Evolutionary conservation across 2,888 invertebrate genomes (phyloP), one percentile per base, ranked within the genome.

Genomic region (Lysandra bellargus): DNA sequence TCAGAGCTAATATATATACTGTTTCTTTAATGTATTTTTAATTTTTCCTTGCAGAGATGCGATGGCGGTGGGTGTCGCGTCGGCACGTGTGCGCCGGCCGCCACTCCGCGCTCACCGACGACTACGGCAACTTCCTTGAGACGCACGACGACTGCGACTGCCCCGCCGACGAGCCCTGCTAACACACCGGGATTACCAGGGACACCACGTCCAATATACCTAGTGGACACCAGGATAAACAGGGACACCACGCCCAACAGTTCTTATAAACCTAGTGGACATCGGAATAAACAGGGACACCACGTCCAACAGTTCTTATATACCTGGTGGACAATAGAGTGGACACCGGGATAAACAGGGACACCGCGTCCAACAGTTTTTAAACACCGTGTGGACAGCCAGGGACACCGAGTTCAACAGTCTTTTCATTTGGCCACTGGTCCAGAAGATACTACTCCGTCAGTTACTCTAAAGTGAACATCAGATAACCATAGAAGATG

Each of bases 111-210:
- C 91, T 94, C 75, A 95, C 95, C 9, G 95, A 95, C 91, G 95
- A 95, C 88, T 95, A 95, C 90, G 95, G 95, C 80, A 95, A 95
- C 91, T 95, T 94, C 87, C 90, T 94, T 81, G 94, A 88, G 84
- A 85, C 87, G 84, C 90, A 90, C 80, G 84, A 88, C 81, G 92
- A 92, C 89, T 93, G 93, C 91, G 93, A 93, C 89, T 93, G 94
- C 82, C 90, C 91, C 81, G 85, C 83, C 75, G 84, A 83, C 82
- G 84, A 83, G 44, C 57, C 72, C 79, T 79, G 79, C 79, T 79
- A 79, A 75, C 75, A 53, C 23, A 61, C 9, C 23, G 7, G 60
- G 61, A n/a, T 23, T 30, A 23, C 6, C n/a, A 7, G 57, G 17
- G 57, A 57, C 17, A 17, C 9, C 9, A 0, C 9, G 53, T 2